Percentiles rank a stretch among this genome's conserved stretches.
Evolutionary conservation across 2,888 invertebrate genomes (phyloP).

Genomic region (Orgyia antiqua): DNA sequence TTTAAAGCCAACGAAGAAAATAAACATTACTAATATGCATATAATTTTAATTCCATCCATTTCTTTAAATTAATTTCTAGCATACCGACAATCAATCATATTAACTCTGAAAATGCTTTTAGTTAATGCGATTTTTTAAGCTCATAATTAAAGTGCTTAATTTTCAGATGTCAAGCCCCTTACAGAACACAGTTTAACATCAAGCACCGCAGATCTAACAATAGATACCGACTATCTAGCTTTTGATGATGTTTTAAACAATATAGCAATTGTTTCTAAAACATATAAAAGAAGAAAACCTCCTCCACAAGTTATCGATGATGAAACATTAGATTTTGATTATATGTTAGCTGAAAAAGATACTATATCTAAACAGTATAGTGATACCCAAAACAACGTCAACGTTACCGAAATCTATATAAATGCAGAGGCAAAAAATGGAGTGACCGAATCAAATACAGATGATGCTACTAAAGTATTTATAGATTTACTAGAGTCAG

Average conservation of each 20-base stretch:
- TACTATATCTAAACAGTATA: conserved; percentile 10
- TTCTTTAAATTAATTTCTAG: too few relatives aligned
- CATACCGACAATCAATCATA: too few relatives aligned
- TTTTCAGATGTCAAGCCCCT: conserved; percentile 1
- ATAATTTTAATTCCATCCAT: too few relatives aligned
- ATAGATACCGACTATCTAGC: conserved; percentile 31
- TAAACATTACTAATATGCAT: too few relatives aligned
- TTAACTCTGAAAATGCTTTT: too few relatives aligned
- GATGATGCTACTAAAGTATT: conserved; percentile 18
- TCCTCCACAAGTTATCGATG: conserved; percentile 4
- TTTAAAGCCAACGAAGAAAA: too few relatives aligned
- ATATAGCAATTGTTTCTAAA: conserved; percentile 28
- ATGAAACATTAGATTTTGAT: conserved; percentile 14
- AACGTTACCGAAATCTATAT: conserved; percentile 5
- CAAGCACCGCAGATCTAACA: neutral
- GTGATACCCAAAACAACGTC: neutral
- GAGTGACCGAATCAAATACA: conserved; percentile 5
- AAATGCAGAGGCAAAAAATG: too few relatives aligned
- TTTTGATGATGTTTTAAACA: conserved; percentile 42
- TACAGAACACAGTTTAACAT: neutral
- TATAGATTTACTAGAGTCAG: conserved; percentile 29
- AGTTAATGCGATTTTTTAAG: too few relatives aligned
- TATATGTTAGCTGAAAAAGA: conserved; percentile 21
- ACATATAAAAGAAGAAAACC: conserved; percentile 27
- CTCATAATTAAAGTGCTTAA: too few relatives aligned